Base-by-base conservation (phyloP, 2,113 vertebrate genomes). In the Oncorhynchus clarkii region DNA sequence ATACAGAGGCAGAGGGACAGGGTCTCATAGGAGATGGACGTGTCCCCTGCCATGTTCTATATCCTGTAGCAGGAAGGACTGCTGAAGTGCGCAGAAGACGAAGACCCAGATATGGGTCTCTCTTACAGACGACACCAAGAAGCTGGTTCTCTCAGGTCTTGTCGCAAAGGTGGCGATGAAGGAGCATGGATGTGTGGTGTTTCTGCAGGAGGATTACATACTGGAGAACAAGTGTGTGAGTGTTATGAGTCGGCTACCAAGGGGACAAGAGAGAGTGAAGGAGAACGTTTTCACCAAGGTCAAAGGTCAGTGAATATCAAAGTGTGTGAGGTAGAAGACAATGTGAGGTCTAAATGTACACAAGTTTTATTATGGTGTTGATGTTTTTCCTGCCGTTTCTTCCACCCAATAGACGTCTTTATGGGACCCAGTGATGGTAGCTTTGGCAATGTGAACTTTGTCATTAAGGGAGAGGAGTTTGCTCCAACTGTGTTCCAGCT, bases 401-500 rank as follows among this genome's bases (percentile, higher is more conserved):
- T 59, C 3, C 39, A 45, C 39, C 9, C 9, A 45, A 60, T 39
- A 91, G 85, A 76, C 8, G 3, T 68, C 0, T 34, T 91, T 1
- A 0, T 9, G 0, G 66, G 49, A 3, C 0, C 0, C 0, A 59
- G 0, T 1, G 34, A 81, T 6, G 81, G 87, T 14, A 12, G 22
- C 9, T 4, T 65, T 3, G 0, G 6, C 14, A 1, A 51, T 0
- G 77, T 18, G 0, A 31, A 31, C 9, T 3, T 84, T 66, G 80
- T 77, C 12, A 54, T 92, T 34, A 78, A 88, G 76, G 39, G 20
- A 11, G 94, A 94, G 79, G 95, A 95, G 88, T 90, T 89, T 78
- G 83, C 93, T 68, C 72, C 88, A 5, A 83, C 86, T 0, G 83
- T 86, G 31, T 95, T 99, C 86, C 91, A 95, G 1, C 88, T 97